phyloP scores from a whole-genome alignment of 2,888 invertebrate species.

The Drosophila lacicola region DNA sequence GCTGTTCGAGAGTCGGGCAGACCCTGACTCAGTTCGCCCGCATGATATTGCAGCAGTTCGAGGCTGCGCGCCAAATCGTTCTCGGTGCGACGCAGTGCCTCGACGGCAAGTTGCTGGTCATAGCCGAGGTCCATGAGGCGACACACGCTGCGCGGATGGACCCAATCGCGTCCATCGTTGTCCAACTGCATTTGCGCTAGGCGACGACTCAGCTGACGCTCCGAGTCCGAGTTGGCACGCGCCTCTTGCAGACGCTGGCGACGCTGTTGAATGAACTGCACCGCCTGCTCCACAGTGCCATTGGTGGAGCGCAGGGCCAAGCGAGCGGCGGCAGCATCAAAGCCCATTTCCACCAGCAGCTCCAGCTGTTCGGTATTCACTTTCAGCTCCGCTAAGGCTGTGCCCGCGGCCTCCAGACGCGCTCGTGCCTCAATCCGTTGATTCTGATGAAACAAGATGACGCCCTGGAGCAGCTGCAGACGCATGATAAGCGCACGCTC shows the following conservation, averaged over 20 bases:
- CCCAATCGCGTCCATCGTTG: slow-evolving; percentile 70
- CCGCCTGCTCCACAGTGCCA: slow-evolving; percentile 88
- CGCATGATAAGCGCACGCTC: slow-evolving; percentile 91
- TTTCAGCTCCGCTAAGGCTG: slow-evolving; percentile 88
- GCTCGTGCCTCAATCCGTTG: slow-evolving; percentile 87
- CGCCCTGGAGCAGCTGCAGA: slow-evolving; percentile 92
- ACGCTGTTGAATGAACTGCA: slow-evolving; percentile 88
- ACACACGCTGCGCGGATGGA: slow-evolving; percentile 83
- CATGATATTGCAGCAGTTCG: slow-evolving; percentile 78
- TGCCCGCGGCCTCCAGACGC: slow-evolving; percentile 88
- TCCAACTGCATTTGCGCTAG: slow-evolving; percentile 26
- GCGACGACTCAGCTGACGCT: slow-evolving; percentile 74
- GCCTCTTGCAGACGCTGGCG: slow-evolving; percentile 86
- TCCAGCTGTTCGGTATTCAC: slow-evolving; percentile 86
- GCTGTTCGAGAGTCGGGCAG: slow-evolving; percentile 50
- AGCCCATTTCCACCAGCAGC: slow-evolving; percentile 88
- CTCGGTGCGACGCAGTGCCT: slow-evolving; percentile 86
- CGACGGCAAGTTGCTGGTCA: slow-evolving; percentile 86
- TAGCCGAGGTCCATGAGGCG: slow-evolving; percentile 90
- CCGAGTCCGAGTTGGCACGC: slow-evolving; percentile 86
- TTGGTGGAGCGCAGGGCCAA: slow-evolving; percentile 88
- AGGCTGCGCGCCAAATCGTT: slow-evolving; percentile 48
- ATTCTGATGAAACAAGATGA: slow-evolving; percentile 92
- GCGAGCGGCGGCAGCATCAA: slow-evolving; percentile 88
- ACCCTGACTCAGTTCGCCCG: slow-evolving; percentile 69